phyloP scores from a whole-genome alignment of 1,140 invertebrate species.

The Leptinotarsa undecemlineata region DNA sequence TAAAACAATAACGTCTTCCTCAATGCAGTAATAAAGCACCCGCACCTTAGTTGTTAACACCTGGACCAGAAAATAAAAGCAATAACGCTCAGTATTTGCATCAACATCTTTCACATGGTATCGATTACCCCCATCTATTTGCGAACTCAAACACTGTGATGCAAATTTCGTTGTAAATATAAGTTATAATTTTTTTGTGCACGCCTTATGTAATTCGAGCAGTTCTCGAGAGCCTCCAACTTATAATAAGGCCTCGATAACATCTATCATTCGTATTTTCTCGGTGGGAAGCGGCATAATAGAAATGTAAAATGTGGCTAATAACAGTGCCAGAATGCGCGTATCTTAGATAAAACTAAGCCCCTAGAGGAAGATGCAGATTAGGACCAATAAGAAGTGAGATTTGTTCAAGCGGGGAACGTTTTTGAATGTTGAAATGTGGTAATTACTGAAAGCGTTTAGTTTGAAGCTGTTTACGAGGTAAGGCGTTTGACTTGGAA shows the following conservation, averaged over 20 bases:
- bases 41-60: neutral
- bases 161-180: slow-evolving; percentile 3
- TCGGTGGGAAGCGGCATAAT: neutral
- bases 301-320: slow-evolving; percentile 2
- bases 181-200: neutral
- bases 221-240: neutral
- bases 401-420: neutral
- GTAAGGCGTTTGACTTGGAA: neutral
- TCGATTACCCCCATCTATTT: slow-evolving; percentile 1
- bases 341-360: slow-evolving; percentile 1
- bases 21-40: neutral
- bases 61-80: neutral
- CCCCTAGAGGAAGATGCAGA: neutral
- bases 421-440: neutral
- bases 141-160: neutral
- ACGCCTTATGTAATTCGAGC: neutral
- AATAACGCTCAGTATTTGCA: neutral
- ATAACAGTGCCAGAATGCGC: neutral
- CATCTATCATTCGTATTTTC: neutral
- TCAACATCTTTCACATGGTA: slow-evolving; percentile 3
- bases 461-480: neutral
- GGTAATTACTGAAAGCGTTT: neutral
- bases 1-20: slow-evolving; percentile 8
- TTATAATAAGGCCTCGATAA: neutral
- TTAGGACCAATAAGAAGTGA: neutral